Evolutionary conservation across 2,888 invertebrate species (phyloP), one percentile per base, ranked within the genome.

Genomic region (Heliconius erato): DNA sequence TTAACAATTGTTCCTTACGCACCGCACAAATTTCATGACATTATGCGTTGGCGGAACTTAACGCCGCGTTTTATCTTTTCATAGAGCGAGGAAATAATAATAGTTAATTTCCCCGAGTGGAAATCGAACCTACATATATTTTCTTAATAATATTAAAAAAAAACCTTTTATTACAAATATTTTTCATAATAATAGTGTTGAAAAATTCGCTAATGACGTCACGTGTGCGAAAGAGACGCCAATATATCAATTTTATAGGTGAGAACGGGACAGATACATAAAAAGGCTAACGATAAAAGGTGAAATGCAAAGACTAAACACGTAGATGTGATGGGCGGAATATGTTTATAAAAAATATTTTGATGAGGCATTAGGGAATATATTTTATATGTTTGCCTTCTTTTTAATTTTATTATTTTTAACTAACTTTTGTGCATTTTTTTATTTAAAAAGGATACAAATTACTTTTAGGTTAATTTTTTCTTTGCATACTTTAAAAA

Each of bases 221-320:
- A 68, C 68, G 3, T 23, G 78, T 68, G 69, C n/a, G n/a, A 7
- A 81, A 83, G 40, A n/a, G 81, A 54, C 78, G 79, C 12, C 67
- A 26, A 28, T n/a, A 78, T 82, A 74, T 80, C 35, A 68, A 72
- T 83, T 81, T 74, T 63, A 71, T 65, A 74, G 54, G 87, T 88
- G 85, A 79, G 89, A 86, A 90, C 89, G 83, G 84, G 80, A 84
- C 82, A 83, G 82, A 84, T 72, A 82, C 87, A 86, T 90, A 92
- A 91, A 91, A 90, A 86, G 89, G 88, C 88, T 88, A 87, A 90
- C 90, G 88, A 87, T 88, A 87, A 87, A 87, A 89, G 89, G 87
- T 88, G 90, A 90, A 89, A 88, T 87, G 83, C 89, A 92, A 86
- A 92, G 93, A 92, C 35, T 90, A 89, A 69, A 80, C 54, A 82